Evolutionary conservation across 2,888 invertebrate species (phyloP).

Genomic region (Orchestes rusci): DNA sequence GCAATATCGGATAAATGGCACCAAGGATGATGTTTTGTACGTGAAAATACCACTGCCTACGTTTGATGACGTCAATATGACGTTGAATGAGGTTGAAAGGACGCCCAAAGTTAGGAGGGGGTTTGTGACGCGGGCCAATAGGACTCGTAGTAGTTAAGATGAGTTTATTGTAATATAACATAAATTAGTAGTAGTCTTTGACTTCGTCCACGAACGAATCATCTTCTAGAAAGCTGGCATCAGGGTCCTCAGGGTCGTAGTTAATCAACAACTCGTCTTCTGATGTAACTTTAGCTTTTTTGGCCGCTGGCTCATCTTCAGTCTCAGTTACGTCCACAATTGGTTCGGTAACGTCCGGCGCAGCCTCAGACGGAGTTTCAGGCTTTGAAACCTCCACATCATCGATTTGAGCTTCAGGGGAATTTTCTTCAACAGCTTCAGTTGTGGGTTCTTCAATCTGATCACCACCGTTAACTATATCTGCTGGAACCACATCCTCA

Average conservation of each 20-base stretch:
- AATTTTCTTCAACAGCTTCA: not conserved
- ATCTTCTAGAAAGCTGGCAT: slow-evolving; percentile 17
- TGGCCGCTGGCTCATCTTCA: slow-evolving; percentile 2
- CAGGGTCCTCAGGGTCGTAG: slow-evolving; percentile 11
- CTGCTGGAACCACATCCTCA: not conserved
- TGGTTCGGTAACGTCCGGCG: not conserved
- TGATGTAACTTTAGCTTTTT: not conserved
- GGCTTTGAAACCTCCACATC: not conserved
- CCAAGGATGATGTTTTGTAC: slow-evolving; percentile 38
- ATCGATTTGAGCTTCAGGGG: not conserved
- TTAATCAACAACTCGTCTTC: not conserved
- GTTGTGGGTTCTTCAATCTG: not conserved
- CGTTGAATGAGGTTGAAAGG: not conserved
- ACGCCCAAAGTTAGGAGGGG: slow-evolving; percentile 31
- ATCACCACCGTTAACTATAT: not conserved
- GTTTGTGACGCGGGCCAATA: slow-evolving; percentile 38
- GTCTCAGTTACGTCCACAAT: not conserved
- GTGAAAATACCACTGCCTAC: slow-evolving; percentile 42
- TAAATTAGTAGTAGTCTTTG: slow-evolving; percentile 25
- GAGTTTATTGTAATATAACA: too few relatives aligned
- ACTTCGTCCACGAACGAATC: slow-evolving; percentile 27
- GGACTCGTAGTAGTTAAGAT: slow-evolving; percentile 28
- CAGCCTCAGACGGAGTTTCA: too few relatives aligned
- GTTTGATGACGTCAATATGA: slow-evolving; percentile 25
- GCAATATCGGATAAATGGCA: slow-evolving; percentile 39